Evolutionary conservation across 2,797 vertebrate species (phyloP).

Genomic region (Rhinophrynus dorsalis): DNA sequence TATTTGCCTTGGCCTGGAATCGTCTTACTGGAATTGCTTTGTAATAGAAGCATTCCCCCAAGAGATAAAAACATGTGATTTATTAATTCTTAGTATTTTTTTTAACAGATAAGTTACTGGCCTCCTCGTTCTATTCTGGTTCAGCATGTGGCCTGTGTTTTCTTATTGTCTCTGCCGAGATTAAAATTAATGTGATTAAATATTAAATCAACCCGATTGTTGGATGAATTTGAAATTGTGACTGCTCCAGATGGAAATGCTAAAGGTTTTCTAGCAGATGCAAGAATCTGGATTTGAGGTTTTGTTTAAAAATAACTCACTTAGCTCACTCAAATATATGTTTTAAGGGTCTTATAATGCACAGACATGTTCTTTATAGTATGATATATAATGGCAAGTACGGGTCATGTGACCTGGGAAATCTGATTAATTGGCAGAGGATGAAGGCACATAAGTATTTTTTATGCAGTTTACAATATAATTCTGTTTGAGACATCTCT

Average conservation of each 20-base stretch:
- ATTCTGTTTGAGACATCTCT: too few species aligned
- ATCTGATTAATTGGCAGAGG: too few species aligned
- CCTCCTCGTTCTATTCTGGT: conserved; percentile 48
- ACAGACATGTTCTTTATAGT: background rate
- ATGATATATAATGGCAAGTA: background rate
- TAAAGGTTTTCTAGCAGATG: conserved; percentile 50
- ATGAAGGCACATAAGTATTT: too few species aligned
- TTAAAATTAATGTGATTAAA: conserved; percentile 58
- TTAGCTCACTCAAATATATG: conserved; percentile 22
- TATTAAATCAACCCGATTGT: conserved; percentile 51
- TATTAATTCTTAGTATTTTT: conserved; percentile 61
- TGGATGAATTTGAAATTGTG: conserved; percentile 49
- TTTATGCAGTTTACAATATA: too few species aligned
- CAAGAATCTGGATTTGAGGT: conserved; percentile 31
- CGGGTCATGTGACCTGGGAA: background rate
- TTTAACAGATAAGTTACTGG: conserved; percentile 56
- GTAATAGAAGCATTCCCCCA: conserved; percentile 56
- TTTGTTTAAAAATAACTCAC: conserved; percentile 10
- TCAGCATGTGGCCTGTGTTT: conserved; percentile 53
- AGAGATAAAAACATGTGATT: conserved; percentile 64
- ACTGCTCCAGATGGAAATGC: conserved; percentile 53
- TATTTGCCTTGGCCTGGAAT: conserved; percentile 63
- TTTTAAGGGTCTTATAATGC: background rate
- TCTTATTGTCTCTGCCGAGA: conserved; percentile 45
- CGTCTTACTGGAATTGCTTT: conserved; percentile 53